These are phyloP conservation scores for Podarcis cretensis DNA, from an alignment of 2,113 vertebrate species.

Conservation along the genomic window DNA sequence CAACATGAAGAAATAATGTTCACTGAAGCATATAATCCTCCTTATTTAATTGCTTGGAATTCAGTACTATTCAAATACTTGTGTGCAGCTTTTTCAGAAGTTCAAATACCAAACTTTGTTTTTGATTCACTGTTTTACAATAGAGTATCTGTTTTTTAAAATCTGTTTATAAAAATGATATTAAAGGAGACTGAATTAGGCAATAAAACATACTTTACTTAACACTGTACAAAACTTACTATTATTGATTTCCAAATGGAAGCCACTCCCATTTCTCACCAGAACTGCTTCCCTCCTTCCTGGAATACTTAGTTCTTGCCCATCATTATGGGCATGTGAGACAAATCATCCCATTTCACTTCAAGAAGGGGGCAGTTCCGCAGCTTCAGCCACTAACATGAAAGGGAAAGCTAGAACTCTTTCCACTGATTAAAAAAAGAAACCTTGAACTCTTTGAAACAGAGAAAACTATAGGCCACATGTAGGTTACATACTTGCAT, in stretches of 20 bases:
- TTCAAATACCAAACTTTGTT: background rate
- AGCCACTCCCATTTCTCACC: background rate
- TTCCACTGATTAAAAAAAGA: background rate
- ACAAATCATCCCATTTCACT: background rate
- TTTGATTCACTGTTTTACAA: background rate
- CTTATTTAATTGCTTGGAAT: background rate
- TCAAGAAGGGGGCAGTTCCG: background rate
- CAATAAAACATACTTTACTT: background rate
- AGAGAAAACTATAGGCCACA: background rate
- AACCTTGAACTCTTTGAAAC: background rate
- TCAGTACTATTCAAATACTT: background rate
- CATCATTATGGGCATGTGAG: background rate
- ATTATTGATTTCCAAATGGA: background rate
- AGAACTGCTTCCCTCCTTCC: background rate
- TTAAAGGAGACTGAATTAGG: background rate
- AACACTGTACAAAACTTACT: background rate
- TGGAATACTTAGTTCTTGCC: background rate
- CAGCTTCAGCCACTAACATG: background rate
- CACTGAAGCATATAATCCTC: background rate
- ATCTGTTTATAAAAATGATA: background rate
- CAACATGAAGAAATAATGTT: background rate
- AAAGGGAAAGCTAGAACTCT: background rate
- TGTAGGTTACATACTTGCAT: background rate
- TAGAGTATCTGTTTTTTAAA: background rate
- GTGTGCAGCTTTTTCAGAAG: background rate